phyloP scores from a whole-genome alignment of 2,888 invertebrate genomes.

The Alsophila aescularia region DNA sequence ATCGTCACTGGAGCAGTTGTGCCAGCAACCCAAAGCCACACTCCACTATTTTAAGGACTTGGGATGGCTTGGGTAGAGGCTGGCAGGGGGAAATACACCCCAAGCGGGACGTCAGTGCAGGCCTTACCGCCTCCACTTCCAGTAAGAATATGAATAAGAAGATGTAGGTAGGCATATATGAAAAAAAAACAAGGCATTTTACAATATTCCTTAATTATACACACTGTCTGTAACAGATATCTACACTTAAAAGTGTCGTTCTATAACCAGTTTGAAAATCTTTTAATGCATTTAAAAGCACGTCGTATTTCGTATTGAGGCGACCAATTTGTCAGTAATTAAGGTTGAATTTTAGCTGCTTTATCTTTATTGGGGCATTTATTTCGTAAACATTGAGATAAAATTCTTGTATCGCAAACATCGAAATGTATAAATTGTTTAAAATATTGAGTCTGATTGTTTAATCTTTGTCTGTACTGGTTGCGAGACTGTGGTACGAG shows the following conservation, averaged over 20 bases:
- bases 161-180: no score
- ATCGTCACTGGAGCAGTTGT: no score
- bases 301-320: conserved; percentile 50
- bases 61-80: no score
- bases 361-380: conserved; percentile 65
- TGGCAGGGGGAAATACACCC: no score
- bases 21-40: no score
- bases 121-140: no score
- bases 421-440: conserved; percentile 23
- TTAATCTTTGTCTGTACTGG: no score
- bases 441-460: conserved; percentile 28
- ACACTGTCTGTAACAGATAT: background rate
- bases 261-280: conserved; percentile 34
- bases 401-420: conserved; percentile 25
- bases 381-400: conserved; percentile 56
- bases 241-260: conserved; percentile 7
- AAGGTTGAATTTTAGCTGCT: conserved; percentile 47
- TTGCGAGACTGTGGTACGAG: no score
- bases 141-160: no score
- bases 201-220: background rate
- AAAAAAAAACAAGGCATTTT: background rate
- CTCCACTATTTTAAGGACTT: no score
- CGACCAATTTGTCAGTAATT: conserved; percentile 71
- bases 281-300: conserved; percentile 48
- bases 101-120: no score